phyloP scores from a whole-genome alignment of 2,888 invertebrate genomes.

The Morinoia aosen region DNA sequence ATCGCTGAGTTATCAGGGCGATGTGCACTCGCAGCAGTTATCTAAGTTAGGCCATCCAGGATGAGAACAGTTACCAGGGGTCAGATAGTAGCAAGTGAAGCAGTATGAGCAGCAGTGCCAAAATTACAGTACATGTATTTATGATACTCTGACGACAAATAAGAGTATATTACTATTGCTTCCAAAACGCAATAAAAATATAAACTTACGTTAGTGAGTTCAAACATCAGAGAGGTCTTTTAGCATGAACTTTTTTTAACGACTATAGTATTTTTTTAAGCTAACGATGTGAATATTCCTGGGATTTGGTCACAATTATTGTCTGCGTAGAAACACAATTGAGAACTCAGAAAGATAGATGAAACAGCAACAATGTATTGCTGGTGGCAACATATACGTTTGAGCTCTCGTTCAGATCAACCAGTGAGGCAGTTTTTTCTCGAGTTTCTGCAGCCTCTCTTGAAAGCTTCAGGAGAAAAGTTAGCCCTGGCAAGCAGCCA shows the following conservation, averaged over 20 bases:
- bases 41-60: slow-evolving; percentile 33
- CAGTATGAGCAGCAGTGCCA: not conserved
- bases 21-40: slow-evolving; percentile 40
- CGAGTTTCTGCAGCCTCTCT: slow-evolving; percentile 24
- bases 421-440: slow-evolving; percentile 27
- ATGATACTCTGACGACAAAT: not conserved
- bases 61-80: slow-evolving; percentile 15
- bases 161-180: no score
- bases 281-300: not conserved
- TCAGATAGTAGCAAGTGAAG: not conserved
- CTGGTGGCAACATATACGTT: slow-evolving; percentile 20
- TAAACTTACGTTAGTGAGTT: not conserved
- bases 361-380: not conserved
- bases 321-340: not conserved
- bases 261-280: not conserved
- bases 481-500: slow-evolving; percentile 52
- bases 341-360: not conserved
- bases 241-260: not conserved
- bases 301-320: not conserved
- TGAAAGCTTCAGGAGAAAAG: slow-evolving; percentile 52
- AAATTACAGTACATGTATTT: not conserved
- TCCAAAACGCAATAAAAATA: not conserved
- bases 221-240: not conserved
- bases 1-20: slow-evolving; percentile 29
- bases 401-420: slow-evolving; percentile 26